Percentiles rank a stretch among this genome's conserved stretches.
Evolutionary conservation across 2,888 invertebrate genomes (phyloP).

Genomic region (Cataglyphis cursor): DNA sequence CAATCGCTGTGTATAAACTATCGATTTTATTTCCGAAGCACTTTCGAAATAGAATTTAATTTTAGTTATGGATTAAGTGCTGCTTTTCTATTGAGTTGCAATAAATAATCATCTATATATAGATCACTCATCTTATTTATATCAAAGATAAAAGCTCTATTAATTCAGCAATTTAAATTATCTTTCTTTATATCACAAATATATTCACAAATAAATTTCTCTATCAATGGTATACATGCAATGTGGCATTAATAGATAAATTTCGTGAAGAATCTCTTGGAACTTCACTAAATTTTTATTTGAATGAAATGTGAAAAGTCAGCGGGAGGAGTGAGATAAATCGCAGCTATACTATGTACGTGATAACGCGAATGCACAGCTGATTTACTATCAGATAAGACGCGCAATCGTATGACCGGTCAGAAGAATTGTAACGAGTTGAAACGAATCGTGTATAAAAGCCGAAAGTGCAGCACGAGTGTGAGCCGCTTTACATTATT

Average conservation of each 20-base stretch:
- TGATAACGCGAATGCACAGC: neutral
- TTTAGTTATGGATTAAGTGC: conserved; percentile 61
- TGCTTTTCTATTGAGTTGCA: conserved; percentile 44
- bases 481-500: neutral
- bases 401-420: neutral
- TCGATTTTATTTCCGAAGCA: conserved; percentile 53
- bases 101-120: conserved; percentile 54
- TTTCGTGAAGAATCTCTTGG: neutral
- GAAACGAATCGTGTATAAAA: neutral
- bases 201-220: neutral
- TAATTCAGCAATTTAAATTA: conserved; percentile 53
- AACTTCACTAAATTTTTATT: conserved; percentile 3
- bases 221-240: neutral
- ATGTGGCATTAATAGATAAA: neutral
- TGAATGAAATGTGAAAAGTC: neutral
- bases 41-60: conserved; percentile 62
- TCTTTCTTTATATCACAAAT: neutral
- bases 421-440: neutral
- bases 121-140: conserved; percentile 47
- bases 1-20: conserved; percentile 33
- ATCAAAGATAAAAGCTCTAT: conserved; percentile 54
- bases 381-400: neutral
- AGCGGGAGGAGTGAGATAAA: neutral
- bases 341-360: neutral
- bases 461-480: neutral